Evolutionary conservation across 2,797 vertebrate species (phyloP).

Genomic region (Sylvia borin): DNA sequence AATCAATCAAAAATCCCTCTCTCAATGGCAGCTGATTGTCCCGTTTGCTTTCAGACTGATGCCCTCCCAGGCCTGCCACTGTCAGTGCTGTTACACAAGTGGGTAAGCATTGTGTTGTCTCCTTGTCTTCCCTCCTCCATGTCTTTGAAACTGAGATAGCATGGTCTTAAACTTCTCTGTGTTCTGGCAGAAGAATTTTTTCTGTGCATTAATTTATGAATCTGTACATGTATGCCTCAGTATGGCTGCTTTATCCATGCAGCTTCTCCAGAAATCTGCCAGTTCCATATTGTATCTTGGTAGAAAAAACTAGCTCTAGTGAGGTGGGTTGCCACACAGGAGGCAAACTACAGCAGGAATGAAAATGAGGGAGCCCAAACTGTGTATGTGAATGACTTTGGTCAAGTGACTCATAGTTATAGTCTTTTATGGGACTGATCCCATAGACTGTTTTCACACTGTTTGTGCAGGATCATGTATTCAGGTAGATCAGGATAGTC

Average conservation of each 20-base stretch:
- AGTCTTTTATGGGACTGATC: neutral
- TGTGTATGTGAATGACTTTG: neutral
- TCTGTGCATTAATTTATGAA: neutral
- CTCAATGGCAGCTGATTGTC: constrained; percentile 27
- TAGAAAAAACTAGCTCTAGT: neutral
- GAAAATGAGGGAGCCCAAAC: neutral
- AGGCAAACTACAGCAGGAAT: neutral
- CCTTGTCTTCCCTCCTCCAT: neutral
- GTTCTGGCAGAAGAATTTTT: neutral
- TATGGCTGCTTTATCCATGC: neutral
- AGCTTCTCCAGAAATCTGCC: neutral
- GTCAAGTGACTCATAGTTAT: neutral
- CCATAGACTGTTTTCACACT: neutral
- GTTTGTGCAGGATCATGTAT: neutral
- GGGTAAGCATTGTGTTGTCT: neutral
- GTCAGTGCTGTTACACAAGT: neutral
- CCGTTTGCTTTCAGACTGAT: neutral
- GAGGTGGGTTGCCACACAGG: neutral
- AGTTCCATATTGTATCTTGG: neutral
- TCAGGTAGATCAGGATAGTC: neutral
- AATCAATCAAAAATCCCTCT: constrained; percentile 59
- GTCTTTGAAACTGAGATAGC: neutral
- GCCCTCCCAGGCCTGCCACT: neutral
- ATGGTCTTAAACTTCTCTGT: neutral
- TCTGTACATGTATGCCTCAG: neutral